Conservation (phyloP, 2,888 invertebrate genomes). For the Abrostola triplasia region DNA sequence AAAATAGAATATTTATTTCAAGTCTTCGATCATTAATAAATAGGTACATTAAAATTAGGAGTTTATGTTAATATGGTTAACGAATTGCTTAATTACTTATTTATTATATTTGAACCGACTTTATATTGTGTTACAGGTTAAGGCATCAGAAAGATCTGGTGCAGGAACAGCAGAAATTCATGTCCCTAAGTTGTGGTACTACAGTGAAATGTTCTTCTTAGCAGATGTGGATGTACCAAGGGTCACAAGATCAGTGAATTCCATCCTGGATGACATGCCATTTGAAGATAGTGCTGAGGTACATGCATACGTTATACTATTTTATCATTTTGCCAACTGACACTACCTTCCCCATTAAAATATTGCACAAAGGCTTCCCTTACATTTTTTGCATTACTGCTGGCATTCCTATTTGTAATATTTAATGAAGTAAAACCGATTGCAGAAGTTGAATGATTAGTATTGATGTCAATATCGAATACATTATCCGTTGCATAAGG, state of each 20-base stretch:
- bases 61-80: no score
- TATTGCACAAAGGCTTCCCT: constrained; percentile 22
- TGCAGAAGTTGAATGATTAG: constrained; percentile 8
- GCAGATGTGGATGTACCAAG: constrained; percentile 24
- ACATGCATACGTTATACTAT: constrained; percentile 15
- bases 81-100: constrained; percentile 13
- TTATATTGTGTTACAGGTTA: constrained; percentile 22
- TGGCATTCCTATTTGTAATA: constrained; percentile 13
- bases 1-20: no score
- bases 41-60: no score
- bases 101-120: constrained; percentile 19
- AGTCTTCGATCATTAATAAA: no score
- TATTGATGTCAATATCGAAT: constrained; percentile 22
- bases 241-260: constrained; percentile 16
- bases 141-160: constrained; percentile 9
- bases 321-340: constrained; percentile 25
- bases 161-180: constrained; percentile 26
- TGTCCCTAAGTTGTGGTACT: constrained; percentile 33
- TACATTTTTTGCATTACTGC: constrained; percentile 22
- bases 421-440: constrained; percentile 1
- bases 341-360: constrained; percentile 21
- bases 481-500: constrained; percentile 26
- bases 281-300: constrained; percentile 24
- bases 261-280: constrained; percentile 20
- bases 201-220: constrained; percentile 25